Conservation (phyloP, 2,888 invertebrate species). For the Cataglyphis livida region DNA sequence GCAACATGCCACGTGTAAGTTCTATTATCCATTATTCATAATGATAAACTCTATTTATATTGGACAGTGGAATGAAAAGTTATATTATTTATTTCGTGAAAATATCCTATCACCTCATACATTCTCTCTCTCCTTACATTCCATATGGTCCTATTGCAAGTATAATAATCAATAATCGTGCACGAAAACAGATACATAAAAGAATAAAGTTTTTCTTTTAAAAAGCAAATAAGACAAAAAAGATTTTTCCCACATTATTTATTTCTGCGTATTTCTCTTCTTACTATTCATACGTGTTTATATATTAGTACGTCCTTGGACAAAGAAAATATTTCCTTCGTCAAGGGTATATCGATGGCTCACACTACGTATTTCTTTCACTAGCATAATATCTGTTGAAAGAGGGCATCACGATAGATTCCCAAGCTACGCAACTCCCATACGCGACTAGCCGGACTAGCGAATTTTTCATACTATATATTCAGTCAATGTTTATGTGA, state of each 20-base stretch:
- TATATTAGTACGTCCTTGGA: no score
- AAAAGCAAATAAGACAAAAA: not conserved
- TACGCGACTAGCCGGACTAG: not conserved
- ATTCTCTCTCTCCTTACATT: not conserved
- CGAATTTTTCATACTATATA: not conserved
- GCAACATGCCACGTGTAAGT: slow-evolving; percentile 64
- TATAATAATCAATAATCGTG: not conserved
- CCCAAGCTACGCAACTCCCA: not conserved
- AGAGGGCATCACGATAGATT: not conserved
- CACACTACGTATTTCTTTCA: not conserved
- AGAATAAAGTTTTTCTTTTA: not conserved
- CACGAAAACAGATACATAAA: not conserved
- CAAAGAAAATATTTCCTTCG: no score
- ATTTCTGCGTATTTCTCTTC: not conserved
- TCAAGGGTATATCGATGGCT: not conserved
- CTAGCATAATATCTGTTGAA: not conserved
- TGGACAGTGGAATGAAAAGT: slow-evolving; percentile 64
- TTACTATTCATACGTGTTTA: not conserved
- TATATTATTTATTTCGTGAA: slow-evolving; percentile 67
- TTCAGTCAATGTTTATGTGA: not conserved
- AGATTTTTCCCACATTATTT: not conserved
- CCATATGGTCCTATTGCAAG: not conserved
- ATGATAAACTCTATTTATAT: slow-evolving; percentile 73
- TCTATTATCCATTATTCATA: slow-evolving; percentile 69
- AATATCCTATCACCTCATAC: slow-evolving; percentile 15